A percentile compares a stretch with the other conserved stretches of the same genome.
Evolutionary conservation across 2,113 vertebrate species (phyloP).

Genomic region (Guaruba guarouba): DNA sequence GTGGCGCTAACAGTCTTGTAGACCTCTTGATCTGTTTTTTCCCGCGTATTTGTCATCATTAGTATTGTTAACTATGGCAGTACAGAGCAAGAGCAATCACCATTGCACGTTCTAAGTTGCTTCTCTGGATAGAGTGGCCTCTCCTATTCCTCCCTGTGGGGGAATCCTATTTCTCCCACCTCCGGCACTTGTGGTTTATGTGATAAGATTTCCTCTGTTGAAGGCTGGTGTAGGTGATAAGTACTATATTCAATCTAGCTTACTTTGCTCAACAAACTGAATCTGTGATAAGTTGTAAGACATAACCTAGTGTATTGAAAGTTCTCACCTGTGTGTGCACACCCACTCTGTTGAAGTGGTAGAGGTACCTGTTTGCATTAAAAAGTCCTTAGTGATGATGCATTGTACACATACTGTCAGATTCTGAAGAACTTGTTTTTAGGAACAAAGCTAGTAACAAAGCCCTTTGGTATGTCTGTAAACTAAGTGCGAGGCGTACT

Average conservation of each 20-base stretch:
- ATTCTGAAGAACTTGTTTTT: background rate
- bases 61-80: background rate
- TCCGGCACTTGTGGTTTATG: background rate
- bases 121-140: background rate
- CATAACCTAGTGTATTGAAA: background rate
- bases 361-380: background rate
- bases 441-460: background rate
- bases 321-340: background rate
- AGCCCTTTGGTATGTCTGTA: background rate
- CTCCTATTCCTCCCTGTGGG: background rate
- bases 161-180: background rate
- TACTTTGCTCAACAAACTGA: background rate
- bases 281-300: background rate
- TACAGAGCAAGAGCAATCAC: background rate
- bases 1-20: background rate
- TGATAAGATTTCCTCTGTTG: background rate
- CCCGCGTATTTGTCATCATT: fast-evolving
- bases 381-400: background rate
- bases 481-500: background rate
- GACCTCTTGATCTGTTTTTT: background rate
- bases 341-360: background rate
- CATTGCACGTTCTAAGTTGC: background rate
- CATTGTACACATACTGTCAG: background rate
- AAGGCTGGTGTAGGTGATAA: background rate
- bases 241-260: background rate